Evolutionary conservation across 92 coral and sea anemone species (phyloP), one percentile per base, ranked within the genome.

Genomic region (Zoanthus solanderi): DNA sequence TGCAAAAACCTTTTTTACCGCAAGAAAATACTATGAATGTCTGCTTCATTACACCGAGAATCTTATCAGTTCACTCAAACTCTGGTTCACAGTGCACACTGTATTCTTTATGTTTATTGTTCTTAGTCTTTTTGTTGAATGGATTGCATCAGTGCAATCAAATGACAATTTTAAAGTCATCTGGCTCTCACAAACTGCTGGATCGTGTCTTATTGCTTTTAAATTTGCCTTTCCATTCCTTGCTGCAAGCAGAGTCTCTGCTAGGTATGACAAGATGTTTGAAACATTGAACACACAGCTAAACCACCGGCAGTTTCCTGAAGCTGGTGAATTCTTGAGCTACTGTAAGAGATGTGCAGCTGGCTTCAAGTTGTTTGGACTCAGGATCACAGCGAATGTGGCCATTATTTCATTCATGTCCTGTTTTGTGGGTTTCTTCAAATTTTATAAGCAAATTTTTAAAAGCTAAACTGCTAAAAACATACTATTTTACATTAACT

Each of bases 161-260:
- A 73, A 80, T 80, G 28, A 29, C 7, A 63, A 80, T 63, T 65
- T 80, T 34, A 9, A 63, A 37, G 60, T 80, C 45, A 86, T 84
- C 11, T 83, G 84, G 53, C 71, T 91, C 42, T 75, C 88, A 0
- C 82, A 90, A 80, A 37, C 76, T 18, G 87, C 89, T 28, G 95
- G 93, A 0, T 90, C 93, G n/a, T 82, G 83, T 75, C 71, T 93
- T 10, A 88, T 90, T 37, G 88, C 95, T 15, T 87, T 93, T 88
- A 90, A 90, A 67, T 93, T 89, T 87, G 95, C 93, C 4, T 93
- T 93, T 46, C 93, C 95, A 9, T 83, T 93, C 71, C 78, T 85
- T 76, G 89, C 92, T 9, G 95, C 95, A 17, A 90, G 95, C 73
- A 79, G 88, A 58, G 93, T 88, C 14, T 85, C 95, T 17, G 78